A percentile compares a stretch with the other conserved stretches of the same genome.
These are phyloP conservation scores for Margaritifera margaritifera DNA, from an alignment of 2,888 invertebrate genomes.

Conservation along the genomic window DNA sequence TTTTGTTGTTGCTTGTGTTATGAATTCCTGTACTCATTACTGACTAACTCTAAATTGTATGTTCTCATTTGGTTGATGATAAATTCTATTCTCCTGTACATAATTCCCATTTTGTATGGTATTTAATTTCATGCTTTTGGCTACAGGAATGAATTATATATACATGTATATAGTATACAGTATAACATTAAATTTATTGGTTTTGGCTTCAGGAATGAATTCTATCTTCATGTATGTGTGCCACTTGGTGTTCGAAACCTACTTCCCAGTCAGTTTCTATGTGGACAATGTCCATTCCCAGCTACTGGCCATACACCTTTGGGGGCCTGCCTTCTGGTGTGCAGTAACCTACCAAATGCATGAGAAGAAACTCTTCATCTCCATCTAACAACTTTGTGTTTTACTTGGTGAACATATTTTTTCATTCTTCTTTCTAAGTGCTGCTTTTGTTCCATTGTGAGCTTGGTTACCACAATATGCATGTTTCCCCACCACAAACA, in stretches of 20 bases:
- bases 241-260: slow-evolving; percentile 81
- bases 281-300: slow-evolving; percentile 76
- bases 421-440: too few species aligned
- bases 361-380: slow-evolving; percentile 82
- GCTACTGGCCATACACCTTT: slow-evolving; percentile 81
- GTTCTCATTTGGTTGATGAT: too few species aligned
- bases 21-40: neutral
- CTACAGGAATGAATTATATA: too few species aligned
- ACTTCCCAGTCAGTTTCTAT: slow-evolving; percentile 79
- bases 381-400: slow-evolving; percentile 74
- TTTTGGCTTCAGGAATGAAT: slow-evolving; percentile 82
- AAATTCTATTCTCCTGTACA: too few species aligned
- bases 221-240: slow-evolving; percentile 91
- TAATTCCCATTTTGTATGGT: too few species aligned
- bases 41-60: too few species aligned
- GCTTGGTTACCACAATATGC: too few species aligned
- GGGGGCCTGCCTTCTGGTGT: slow-evolving; percentile 84
- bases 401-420: too few species aligned
- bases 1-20: neutral
- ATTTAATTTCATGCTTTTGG: too few species aligned
- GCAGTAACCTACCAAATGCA: slow-evolving; percentile 85
- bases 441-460: too few species aligned
- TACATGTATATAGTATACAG: too few species aligned
- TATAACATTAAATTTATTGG: neutral
- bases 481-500: neutral